A percentile compares a stretch with the other conserved stretches of the same genome.
phyloP scores from a whole-genome alignment of 2,797 vertebrate genomes.

The Poeciliopsis infans region DNA sequence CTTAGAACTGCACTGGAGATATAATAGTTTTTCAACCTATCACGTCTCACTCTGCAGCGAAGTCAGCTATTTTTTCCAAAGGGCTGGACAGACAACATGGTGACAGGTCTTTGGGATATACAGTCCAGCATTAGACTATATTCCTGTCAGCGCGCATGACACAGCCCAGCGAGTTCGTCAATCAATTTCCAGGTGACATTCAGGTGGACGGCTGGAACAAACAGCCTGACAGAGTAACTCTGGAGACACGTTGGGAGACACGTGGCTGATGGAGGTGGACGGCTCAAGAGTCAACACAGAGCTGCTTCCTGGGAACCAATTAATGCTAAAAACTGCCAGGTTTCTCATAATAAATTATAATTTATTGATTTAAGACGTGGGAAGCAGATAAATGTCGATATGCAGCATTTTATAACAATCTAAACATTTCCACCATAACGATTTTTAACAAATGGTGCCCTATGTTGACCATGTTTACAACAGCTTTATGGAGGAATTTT shows the following conservation, averaged over 20 bases:
- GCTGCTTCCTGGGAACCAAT: too few species aligned
- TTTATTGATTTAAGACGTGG: too few species aligned
- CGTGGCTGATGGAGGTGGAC: constrained; percentile 61
- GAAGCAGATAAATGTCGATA: too few species aligned
- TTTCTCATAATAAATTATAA: too few species aligned
- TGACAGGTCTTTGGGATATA: constrained; percentile 20
- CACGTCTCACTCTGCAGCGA: constrained; percentile 2
- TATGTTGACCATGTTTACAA: too few species aligned
- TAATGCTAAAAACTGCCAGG: too few species aligned
- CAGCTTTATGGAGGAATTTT: too few species aligned
- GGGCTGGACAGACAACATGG: constrained; percentile 25
- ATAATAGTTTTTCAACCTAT: too few species aligned
- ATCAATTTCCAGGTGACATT: constrained; percentile 79
- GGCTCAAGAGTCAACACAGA: constrained; percentile 3
- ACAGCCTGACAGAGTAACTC: constrained; percentile 73
- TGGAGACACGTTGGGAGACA: constrained; percentile 59
- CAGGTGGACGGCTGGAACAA: constrained; percentile 63
- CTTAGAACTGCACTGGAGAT: too few species aligned
- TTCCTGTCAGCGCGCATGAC: constrained; percentile 53
- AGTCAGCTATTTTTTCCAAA: constrained; percentile 16
- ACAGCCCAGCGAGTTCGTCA: constrained; percentile 51
- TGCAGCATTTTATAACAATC: too few species aligned
- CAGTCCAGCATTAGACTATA: constrained; percentile 1
- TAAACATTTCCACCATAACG: too few species aligned
- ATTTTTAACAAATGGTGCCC: too few species aligned